Evolutionary conservation across 2,113 vertebrate species (phyloP).

Genomic region (Phrynocephalus versicolor): DNA sequence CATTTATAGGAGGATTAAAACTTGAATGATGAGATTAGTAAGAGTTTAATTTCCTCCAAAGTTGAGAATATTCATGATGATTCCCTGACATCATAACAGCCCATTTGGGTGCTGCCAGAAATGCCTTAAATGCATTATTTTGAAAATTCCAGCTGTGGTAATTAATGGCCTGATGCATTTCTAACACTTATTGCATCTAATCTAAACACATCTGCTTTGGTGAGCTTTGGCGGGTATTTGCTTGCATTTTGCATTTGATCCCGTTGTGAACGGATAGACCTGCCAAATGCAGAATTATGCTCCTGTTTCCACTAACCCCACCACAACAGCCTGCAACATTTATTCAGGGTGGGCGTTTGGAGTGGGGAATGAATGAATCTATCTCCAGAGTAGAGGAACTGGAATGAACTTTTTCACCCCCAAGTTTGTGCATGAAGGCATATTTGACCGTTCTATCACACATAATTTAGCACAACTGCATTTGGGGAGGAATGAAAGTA

Average conservation of each 20-base stretch:
- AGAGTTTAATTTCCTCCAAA: not conserved
- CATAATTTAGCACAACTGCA: not conserved
- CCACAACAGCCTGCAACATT: not conserved
- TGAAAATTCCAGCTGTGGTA: conserved; percentile 51
- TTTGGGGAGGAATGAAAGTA: not conserved
- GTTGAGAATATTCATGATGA: not conserved
- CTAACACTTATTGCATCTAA: conserved; percentile 61
- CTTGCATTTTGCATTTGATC: conserved; percentile 41
- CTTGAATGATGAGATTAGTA: not conserved
- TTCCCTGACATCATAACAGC: not conserved
- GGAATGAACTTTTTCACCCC: not conserved
- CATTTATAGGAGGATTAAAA: not conserved
- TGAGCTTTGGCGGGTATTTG: conserved; percentile 40
- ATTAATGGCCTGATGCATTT: conserved; percentile 33
- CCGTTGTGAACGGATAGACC: not conserved
- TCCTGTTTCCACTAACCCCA: not conserved
- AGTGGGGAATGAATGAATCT: not conserved
- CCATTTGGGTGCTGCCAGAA: not conserved
- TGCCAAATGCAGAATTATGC: not conserved
- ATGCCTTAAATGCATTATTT: conserved; percentile 39
- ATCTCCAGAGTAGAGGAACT: not conserved
- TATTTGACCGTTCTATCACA: not conserved
- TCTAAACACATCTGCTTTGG: conserved; percentile 53
- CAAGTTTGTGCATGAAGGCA: not conserved
- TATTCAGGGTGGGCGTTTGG: too few species aligned